These are phyloP conservation scores for Mycteria americana DNA, from an alignment of 2,797 vertebrate species.

Conservation along the genomic window DNA sequence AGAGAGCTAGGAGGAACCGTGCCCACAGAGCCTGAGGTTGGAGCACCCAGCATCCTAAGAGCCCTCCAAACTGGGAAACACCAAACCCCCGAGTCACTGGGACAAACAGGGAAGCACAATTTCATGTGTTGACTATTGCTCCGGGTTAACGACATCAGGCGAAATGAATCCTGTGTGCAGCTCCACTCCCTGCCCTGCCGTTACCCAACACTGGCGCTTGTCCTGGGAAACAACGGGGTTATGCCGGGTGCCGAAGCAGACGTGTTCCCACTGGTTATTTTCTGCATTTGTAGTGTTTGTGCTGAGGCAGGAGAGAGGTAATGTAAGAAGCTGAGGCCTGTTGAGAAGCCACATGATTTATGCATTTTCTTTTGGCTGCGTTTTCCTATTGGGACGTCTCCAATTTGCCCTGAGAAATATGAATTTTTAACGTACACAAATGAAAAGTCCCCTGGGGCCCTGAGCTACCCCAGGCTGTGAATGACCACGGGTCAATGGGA, in stretches of 20 bases:
- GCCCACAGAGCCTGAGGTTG: accelerated
- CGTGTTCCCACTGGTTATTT: neutral
- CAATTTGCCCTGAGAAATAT: neutral
- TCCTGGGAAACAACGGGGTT: neutral
- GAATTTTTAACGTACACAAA: neutral
- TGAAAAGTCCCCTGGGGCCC: neutral
- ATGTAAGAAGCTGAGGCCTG: neutral
- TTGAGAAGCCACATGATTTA: neutral
- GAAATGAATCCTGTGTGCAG: neutral
- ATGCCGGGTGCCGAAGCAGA: neutral
- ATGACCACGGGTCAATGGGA: neutral
- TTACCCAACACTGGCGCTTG: neutral
- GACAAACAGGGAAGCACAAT: neutral
- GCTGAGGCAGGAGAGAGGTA: neutral
- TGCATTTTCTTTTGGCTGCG: neutral
- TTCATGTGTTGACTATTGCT: neutral
- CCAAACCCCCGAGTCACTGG: neutral
- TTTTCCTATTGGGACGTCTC: neutral
- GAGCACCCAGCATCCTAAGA: neutral
- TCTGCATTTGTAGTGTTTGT: neutral
- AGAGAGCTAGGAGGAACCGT: neutral
- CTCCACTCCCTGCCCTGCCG: neutral
- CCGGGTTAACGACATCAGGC: neutral
- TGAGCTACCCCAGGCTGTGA: neutral
- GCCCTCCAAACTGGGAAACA: neutral